Evolutionary conservation across 1,140 invertebrate species (phyloP).

Genomic region (Cyphomyrmex costatus): DNA sequence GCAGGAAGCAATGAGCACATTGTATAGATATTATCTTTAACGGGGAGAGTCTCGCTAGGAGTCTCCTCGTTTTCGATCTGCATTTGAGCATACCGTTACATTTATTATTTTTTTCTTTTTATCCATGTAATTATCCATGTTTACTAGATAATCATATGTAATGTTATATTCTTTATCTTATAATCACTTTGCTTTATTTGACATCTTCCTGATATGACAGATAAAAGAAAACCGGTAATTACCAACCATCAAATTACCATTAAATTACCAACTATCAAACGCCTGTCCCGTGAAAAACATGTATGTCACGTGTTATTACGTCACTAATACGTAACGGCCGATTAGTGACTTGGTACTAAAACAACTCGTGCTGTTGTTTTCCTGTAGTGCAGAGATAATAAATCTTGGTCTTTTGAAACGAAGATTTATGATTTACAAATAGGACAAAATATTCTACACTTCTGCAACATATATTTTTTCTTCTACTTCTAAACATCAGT

Average conservation of each 20-base stretch:
- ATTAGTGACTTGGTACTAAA: neutral
- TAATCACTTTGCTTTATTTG: neutral
- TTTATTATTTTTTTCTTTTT: neutral
- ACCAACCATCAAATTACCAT: neutral
- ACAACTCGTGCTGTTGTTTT: neutral
- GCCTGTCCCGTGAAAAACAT: neutral
- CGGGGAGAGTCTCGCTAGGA: no score
- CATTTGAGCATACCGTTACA: neutral
- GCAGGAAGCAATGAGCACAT: no score
- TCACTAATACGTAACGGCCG: neutral
- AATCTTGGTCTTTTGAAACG: neutral
- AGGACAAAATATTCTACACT: neutral
- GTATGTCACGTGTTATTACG: neutral
- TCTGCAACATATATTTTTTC: neutral
- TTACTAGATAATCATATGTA: neutral
- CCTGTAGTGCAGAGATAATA: neutral
- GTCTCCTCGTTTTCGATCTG: neutral
- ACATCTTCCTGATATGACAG: neutral
- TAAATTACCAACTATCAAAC: slow-evolving; percentile 1
- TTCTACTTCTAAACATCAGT: no score
- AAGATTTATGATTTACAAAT: neutral
- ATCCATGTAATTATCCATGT: neutral
- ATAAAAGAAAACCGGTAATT: neutral
- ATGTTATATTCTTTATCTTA: neutral
- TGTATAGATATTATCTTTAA: neutral